A percentile compares a stretch with the other conserved stretches of the same genome.
Evolutionary conservation across 2,113 vertebrate genomes (phyloP).

Genomic region (Chitala chitala): DNA sequence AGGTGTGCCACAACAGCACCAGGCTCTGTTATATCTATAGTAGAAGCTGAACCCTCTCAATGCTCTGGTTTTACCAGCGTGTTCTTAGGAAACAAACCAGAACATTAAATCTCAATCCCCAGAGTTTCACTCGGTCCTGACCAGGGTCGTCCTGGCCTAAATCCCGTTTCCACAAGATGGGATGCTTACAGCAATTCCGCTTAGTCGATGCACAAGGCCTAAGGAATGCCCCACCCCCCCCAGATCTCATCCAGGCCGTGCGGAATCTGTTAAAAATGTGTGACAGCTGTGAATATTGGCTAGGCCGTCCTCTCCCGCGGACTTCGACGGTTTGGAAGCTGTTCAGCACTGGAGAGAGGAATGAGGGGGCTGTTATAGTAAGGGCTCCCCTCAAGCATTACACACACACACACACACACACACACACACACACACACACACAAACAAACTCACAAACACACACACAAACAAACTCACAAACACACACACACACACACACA

Average conservation of each 20-base stretch:
- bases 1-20: neutral
- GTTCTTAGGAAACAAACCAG: conserved; percentile 47
- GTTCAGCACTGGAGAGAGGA: conserved; percentile 58
- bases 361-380: conserved; percentile 44
- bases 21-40: neutral
- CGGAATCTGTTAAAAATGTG: conserved; percentile 83
- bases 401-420: neutral
- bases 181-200: conserved; percentile 78
- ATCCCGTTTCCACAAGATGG: conserved; percentile 76
- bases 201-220: conserved; percentile 75
- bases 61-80: neutral
- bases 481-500: conserved; percentile 32
- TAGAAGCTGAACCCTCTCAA: neutral
- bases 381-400: neutral
- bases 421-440: neutral
- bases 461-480: conserved; percentile 32
- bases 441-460: neutral
- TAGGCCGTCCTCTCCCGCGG: conserved; percentile 57
- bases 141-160: conserved; percentile 69
- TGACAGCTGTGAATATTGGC: conserved; percentile 77
- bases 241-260: conserved; percentile 73
- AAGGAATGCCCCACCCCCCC: conserved; percentile 79
- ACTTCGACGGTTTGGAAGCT: conserved; percentile 69
- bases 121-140: conserved; percentile 65
- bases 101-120: conserved; percentile 64